Base-by-base conservation (phyloP, 2,888 invertebrate species). In the Polydesmus complanatus region DNA sequence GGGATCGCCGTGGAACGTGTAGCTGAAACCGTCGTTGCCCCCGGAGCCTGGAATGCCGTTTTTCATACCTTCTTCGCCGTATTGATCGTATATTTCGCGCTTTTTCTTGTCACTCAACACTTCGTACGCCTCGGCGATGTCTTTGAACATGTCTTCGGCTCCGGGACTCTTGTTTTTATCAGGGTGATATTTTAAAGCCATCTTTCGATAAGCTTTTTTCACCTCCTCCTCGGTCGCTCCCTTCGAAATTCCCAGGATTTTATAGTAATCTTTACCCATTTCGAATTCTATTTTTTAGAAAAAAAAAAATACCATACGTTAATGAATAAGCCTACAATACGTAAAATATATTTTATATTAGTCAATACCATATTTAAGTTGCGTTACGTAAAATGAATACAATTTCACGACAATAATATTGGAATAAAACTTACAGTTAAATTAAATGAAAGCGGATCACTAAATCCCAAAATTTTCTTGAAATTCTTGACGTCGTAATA, bases 231-330 rank as follows among this genome's bases (percentile, higher is more conserved):
- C 96, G 51, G 83, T 81, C 26, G 96, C 93, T 68, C 82, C 84
- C 77, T 86, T 89, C 60, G 80, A 69, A 64, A 98, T 79, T 66
- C 94, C 96, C 65, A 98, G 79, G 70, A 87, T 90, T 78, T 90
- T 89, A 75, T 98, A 98, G 74, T 94, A 98, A 77, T 98, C 95
- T 79, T 96, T 97, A 60, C 93, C 96, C 96, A 97, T 95, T n/a
- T n/a, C n/a, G n/a, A n/a, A n/a, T n/a, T n/a, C n/a, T n/a, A n/a
- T n/a, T n/a, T n/a, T n/a, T n/a, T n/a, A n/a, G n/a, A n/a, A n/a
- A n/a, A n/a, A n/a, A n/a, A n/a, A n/a, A n/a, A n/a, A n/a, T n/a
- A n/a, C n/a, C n/a, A n/a, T n/a, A n/a, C n/a, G n/a, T n/a, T n/a
- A n/a, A n/a, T n/a, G n/a, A n/a, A n/a, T n/a, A n/a, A n/a, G n/a